phyloP scores from a whole-genome alignment of 2,113 vertebrate genomes.

The Pagrus major region DNA sequence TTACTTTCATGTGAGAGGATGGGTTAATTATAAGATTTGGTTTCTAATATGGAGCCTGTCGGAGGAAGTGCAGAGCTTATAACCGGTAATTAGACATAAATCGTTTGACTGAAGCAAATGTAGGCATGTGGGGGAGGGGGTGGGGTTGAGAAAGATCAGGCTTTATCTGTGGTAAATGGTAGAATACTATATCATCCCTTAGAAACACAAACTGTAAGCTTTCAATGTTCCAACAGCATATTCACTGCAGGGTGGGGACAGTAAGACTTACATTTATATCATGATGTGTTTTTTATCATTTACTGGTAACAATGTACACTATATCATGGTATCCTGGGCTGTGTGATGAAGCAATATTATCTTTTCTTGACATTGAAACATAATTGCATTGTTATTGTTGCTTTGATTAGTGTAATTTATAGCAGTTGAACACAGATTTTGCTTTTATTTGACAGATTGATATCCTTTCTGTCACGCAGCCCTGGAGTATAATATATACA shows the following conservation, averaged over 20 bases:
- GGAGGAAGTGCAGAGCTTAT: conserved; percentile 74
- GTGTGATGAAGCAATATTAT: conserved; percentile 1
- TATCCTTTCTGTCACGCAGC: too few species aligned
- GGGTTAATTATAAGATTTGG: conserved; percentile 87
- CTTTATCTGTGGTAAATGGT: conserved; percentile 49
- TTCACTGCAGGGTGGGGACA: not conserved
- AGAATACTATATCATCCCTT: conserved; percentile 14
- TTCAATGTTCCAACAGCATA: not conserved
- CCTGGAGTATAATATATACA: not conserved
- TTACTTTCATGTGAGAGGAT: conserved; percentile 82
- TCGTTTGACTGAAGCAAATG: conserved; percentile 76
- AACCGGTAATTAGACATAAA: conserved; percentile 85
- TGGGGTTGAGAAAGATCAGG: conserved; percentile 36
- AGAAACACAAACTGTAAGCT: conserved; percentile 31
- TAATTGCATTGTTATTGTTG: not conserved
- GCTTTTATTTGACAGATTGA: not conserved
- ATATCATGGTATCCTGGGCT: not conserved
- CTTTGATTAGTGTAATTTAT: not conserved
- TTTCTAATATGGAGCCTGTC: conserved; percentile 81
- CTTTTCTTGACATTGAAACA: not conserved
- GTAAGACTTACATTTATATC: not conserved
- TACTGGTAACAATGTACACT: not conserved
- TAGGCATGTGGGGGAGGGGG: conserved; percentile 41
- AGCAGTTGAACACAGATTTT: not conserved
- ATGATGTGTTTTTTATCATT: not conserved